These are phyloP conservation scores for Aldrovandia affinis DNA, from an alignment of 2,797 vertebrate species.

Conservation along the genomic window DNA sequence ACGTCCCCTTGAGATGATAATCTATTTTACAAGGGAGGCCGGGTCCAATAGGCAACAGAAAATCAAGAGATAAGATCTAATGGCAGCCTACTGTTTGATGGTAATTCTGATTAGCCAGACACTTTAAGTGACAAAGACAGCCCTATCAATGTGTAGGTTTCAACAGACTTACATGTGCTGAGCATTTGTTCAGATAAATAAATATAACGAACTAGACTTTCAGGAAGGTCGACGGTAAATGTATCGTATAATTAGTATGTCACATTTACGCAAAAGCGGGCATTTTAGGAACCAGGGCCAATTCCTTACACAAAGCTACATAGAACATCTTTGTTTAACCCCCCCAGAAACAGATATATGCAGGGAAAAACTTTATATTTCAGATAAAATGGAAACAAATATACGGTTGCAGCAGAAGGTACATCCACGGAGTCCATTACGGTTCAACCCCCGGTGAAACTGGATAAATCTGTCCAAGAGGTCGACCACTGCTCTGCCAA, in stretches of 20 bases:
- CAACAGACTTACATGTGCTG: no score
- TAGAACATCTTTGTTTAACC: background rate
- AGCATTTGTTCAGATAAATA: no score
- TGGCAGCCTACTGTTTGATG: no score
- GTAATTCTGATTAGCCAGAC: no score
- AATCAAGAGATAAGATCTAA: no score
- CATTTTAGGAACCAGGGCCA: background rate
- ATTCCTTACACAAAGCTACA: background rate
- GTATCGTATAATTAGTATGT: background rate
- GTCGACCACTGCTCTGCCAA: background rate
- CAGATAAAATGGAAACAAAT: background rate
- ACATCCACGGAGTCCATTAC: background rate
- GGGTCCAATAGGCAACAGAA: no score
- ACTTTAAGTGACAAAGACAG: background rate
- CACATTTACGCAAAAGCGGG: background rate
- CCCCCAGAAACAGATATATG: no score
- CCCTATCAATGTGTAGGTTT: background rate
- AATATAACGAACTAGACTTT: background rate
- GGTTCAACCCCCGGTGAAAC: background rate
- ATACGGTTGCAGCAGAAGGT: background rate
- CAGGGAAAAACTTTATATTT: background rate
- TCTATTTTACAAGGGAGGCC: no score
- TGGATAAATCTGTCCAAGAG: background rate
- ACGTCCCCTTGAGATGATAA: no score
- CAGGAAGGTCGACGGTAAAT: background rate